Percentiles rank a stretch among this genome's conserved stretches.
phyloP scores from a whole-genome alignment of 2,113 vertebrate species.

The Plotosus lineatus region DNA sequence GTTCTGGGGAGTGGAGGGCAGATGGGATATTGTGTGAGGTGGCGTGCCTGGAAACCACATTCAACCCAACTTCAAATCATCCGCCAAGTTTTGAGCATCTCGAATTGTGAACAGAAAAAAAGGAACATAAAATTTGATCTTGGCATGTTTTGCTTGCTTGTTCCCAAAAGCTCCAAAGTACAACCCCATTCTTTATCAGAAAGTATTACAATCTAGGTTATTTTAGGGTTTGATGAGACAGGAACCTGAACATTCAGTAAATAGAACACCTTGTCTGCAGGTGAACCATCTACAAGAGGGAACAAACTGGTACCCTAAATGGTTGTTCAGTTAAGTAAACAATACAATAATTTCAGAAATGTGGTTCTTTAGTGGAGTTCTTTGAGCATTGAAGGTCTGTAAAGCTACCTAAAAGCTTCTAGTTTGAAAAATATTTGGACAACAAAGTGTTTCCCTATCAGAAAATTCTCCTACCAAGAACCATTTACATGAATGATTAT shows the following conservation, averaged over 20 bases:
- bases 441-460: neutral
- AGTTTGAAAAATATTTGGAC: neutral
- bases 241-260: neutral
- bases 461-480: neutral
- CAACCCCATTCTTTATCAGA: neutral
- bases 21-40: slow-evolving; percentile 25
- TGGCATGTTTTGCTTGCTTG: neutral
- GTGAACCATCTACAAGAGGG: neutral
- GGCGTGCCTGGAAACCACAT: slow-evolving; percentile 16
- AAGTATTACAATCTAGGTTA: neutral
- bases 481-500: neutral
- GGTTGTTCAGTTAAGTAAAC: neutral
- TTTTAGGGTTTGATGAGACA: neutral
- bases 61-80: slow-evolving; percentile 23
- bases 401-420: neutral
- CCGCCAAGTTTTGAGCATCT: slow-evolving; percentile 4
- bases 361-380: neutral
- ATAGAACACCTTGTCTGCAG: neutral
- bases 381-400: too few relatives aligned
- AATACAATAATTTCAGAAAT: neutral
- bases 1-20: slow-evolving; percentile 10
- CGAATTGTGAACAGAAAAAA: slow-evolving; percentile 31
- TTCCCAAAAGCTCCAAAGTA: neutral
- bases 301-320: neutral
- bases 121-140: neutral